Conservation (phyloP, 1,140 invertebrate species). For the Meloidogyne floridensis region DNA sequence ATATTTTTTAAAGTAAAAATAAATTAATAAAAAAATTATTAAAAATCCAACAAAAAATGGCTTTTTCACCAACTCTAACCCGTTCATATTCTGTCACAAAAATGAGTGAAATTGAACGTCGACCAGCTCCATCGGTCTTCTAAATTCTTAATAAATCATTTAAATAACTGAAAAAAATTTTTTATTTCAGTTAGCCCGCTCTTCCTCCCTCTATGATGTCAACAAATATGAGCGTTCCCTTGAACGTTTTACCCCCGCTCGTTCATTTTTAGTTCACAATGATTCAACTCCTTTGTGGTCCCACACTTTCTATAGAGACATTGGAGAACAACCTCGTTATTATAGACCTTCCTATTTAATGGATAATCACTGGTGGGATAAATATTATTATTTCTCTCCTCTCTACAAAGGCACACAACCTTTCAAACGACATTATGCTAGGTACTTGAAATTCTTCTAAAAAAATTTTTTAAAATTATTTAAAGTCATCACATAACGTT, state of each 20-base stretch:
- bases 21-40: neutral
- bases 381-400: conserved; percentile 31
- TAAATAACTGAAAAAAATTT: neutral
- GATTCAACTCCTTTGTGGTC: conserved; percentile 19
- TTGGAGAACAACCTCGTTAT: neutral
- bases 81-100: conserved; percentile 20
- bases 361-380: conserved; percentile 31
- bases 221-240: neutral
- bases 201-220: conserved; percentile 16
- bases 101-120: conserved; percentile 19
- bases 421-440: conserved; percentile 27
- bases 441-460: neutral
- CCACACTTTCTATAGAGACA: conserved; percentile 5
- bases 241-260: conserved; percentile 16
- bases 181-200: conserved; percentile 16
- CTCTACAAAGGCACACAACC: conserved; percentile 30
- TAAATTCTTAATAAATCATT: no score
- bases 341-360: conserved; percentile 18
- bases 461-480: neutral
- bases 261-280: conserved; percentile 6
- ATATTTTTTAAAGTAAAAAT: neutral
- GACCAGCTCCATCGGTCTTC: conserved; percentile 19
- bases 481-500: conserved; percentile 22
- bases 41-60: neutral
- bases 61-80: neutral